Base-by-base conservation (phyloP, 2,888 invertebrate species). In the Leptopilina myrica region DNA sequence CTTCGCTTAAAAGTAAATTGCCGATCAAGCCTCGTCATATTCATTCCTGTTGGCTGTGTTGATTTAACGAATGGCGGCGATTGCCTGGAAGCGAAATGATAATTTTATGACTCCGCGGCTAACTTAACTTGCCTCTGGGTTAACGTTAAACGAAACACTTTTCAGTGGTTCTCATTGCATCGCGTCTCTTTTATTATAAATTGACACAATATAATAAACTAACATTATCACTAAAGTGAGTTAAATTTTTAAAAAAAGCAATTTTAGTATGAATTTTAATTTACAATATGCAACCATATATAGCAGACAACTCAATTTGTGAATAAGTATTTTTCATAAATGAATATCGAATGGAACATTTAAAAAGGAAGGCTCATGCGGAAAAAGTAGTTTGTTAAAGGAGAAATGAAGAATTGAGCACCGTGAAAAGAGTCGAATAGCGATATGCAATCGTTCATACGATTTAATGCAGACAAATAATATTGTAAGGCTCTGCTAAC, bases 401-500 rank as follows among this genome's bases (percentile, higher is more conserved):
- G 11, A 26, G 40, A 56, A 67, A 80, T 73, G 40, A 77, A 78
- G 76, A 66, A 81, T 79, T 79, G 80, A 82, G 82, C 76, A 84
- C 83, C 83, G 73, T 78, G 78, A 82, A 79, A 80, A 69, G 43
- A 43, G 79, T 46, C 76, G 80, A 81, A 80, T 82, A 81, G 83
- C 49, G 49, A 49, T 49, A 82, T 82, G 82, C 81, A 81, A 85
- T 84, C 81, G 79, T 79, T 85, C 83, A 83, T 80, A 83, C 85
- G 88, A 88, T 88, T 88, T 87, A 88, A 89, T 85, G 86, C 86
- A 85, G 86, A 87, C 88, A 88, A 88, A 88, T 88, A 89, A 89
- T 89, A 87, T 86, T 86, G 87, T 87, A 88, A 88, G 86, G 85
- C 83, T 80, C 85, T 88, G 87, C 87, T 88, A 87, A 89, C 88